Evolutionary conservation across 2,888 invertebrate genomes (phyloP), one percentile per base, ranked within the genome.

Genomic region (Thecophora atra): DNA sequence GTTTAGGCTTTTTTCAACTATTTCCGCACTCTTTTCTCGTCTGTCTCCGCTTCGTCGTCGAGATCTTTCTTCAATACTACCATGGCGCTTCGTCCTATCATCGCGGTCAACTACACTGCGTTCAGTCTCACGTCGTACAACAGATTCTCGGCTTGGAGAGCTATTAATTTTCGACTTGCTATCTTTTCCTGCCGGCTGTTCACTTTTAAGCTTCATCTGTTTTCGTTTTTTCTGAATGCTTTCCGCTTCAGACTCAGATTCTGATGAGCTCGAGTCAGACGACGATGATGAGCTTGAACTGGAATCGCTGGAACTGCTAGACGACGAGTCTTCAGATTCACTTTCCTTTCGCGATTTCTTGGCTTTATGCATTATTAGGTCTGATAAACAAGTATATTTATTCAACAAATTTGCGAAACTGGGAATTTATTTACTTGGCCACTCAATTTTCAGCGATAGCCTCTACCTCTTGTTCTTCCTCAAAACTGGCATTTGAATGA

Each of bases 321-420:
- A 70, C 17, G 75, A 70, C 17, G 73, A 63, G 24, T 70, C 70
- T n/a, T 69, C 69, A 63, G 47, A 62, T 24, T 74, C 63, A 67
- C 52, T 71, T 54, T 73, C 72, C 63, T 73, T 76, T n/a, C 65
- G 65, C 1, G 70, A 47, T 60, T 74, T 75, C 60, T 78, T 78
- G 0, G 75, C n/a, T 70, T 76, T 78, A 5, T 77, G 71, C 78
- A 78, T 78, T 30, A 24, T 72, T 26, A 44, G n/a, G 24, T 17
- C 24, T n/a, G n/a, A n/a, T n/a, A n/a, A n/a, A n/a, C n/a, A n/a
- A n/a, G n/a, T n/a, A n/a, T n/a, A n/a, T n/a, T n/a, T n/a, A n/a
- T n/a, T n/a, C n/a, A n/a, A n/a, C n/a, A n/a, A n/a, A n/a, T n/a
- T n/a, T n/a, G n/a, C n/a, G n/a, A n/a, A n/a, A n/a, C n/a, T n/a